These are phyloP conservation scores for Syrista parreyssii DNA, from an alignment of 2,888 invertebrate species.

Conservation along the genomic window DNA sequence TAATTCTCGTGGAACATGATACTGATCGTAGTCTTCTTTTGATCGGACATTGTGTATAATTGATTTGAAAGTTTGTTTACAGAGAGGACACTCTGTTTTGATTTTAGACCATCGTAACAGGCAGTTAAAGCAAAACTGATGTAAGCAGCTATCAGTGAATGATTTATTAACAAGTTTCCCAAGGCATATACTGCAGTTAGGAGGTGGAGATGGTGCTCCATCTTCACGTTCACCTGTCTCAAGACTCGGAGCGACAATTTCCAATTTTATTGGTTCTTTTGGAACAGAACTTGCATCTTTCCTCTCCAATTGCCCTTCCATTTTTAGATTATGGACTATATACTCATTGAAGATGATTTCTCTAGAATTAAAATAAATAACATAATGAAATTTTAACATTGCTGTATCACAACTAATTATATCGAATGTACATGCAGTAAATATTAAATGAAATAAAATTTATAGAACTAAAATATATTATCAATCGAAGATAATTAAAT, in stretches of 20 bases:
- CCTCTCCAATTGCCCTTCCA: conserved; percentile 41
- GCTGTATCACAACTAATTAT: not conserved
- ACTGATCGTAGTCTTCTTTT: conserved; percentile 89
- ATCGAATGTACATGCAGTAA: not conserved
- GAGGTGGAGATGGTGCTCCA: conserved; percentile 76
- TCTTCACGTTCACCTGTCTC: conserved; percentile 69
- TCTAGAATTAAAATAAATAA: not conserved
- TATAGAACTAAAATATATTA: not conserved
- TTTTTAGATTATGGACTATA: conserved; percentile 24
- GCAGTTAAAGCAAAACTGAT: conserved; percentile 95
- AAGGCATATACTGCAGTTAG: conserved; percentile 93
- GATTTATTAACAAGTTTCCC: conserved; percentile 88
- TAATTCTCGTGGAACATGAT: conserved; percentile 67
- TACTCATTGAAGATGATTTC: conserved; percentile 3
- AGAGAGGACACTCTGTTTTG: conserved; percentile 93
- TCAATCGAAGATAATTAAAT: not conserved
- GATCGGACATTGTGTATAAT: conserved; percentile 94
- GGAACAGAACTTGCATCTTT: conserved; percentile 30
- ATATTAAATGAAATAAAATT: not conserved
- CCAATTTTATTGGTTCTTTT: conserved; percentile 54
- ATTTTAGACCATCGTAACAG: conserved; percentile 95
- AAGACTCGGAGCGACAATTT: conserved; percentile 63
- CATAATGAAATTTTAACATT: not conserved
- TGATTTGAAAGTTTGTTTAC: conserved; percentile 90
- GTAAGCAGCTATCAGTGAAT: conserved; percentile 91